These are phyloP conservation scores for Drosophila niveifrons DNA, from an alignment of 2,888 invertebrate genomes.

Conservation along the genomic window DNA sequence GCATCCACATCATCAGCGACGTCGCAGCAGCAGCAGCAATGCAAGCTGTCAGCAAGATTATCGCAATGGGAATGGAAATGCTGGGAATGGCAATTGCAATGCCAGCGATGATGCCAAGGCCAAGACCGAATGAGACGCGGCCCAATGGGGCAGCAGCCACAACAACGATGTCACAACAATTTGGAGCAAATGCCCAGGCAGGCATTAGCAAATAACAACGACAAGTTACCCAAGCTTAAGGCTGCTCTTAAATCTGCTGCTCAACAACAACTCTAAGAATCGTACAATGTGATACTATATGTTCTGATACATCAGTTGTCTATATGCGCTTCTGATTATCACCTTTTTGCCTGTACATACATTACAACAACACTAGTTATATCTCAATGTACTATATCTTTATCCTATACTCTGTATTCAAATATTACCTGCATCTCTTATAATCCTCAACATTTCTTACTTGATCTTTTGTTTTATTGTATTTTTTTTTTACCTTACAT, in stretches of 20 bases:
- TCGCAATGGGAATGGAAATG: constrained; percentile 22
- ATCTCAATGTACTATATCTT: constrained; percentile 5
- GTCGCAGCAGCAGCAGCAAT: constrained; percentile 11
- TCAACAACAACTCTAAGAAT: constrained; percentile 6
- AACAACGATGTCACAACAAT: constrained; percentile 50
- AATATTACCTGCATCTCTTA: constrained; percentile 18
- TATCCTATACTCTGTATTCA: constrained; percentile 26
- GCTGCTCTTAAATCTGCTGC: not conserved
- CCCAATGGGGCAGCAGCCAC: constrained; percentile 17
- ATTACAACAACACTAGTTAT: constrained; percentile 10
- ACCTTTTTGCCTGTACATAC: constrained; percentile 20
- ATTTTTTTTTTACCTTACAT: constrained; percentile 1
- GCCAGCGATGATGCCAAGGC: constrained; percentile 59
- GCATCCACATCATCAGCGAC: not conserved
- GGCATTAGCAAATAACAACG: constrained; percentile 20
- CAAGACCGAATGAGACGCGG: constrained; percentile 63
- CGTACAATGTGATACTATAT: constrained; percentile 59
- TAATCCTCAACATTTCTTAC: not conserved
- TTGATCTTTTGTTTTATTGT: constrained; percentile 1
- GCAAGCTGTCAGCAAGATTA: constrained; percentile 23
- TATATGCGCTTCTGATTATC: constrained; percentile 10
- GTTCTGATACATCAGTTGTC: constrained; percentile 28
- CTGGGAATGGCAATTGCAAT: constrained; percentile 37
- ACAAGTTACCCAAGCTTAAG: not conserved
- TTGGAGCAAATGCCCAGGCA: constrained; percentile 54